A percentile compares a stretch with the other conserved stretches of the same genome.
These are phyloP conservation scores for Phyllopteryx taeniolatus DNA, from an alignment of 2,113 vertebrate species.

Conservation along the genomic window DNA sequence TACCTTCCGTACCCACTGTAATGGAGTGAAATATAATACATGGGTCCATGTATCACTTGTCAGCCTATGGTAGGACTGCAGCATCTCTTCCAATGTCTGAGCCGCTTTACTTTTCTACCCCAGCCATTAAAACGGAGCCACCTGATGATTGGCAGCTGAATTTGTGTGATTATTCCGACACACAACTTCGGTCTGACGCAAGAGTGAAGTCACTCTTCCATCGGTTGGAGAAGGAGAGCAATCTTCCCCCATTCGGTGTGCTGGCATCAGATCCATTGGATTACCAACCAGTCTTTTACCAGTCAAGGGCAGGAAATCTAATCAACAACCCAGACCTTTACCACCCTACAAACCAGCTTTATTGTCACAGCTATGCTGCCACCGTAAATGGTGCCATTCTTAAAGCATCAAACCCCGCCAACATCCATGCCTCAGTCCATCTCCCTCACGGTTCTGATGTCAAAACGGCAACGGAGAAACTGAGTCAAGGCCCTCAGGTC, in stretches of 20 bases:
- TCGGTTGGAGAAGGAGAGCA: slow-evolving; percentile 77
- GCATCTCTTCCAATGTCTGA: not conserved
- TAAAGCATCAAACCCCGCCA: slow-evolving; percentile 22
- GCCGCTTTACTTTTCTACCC: slow-evolving; percentile 64
- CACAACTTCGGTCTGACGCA: slow-evolving; percentile 72
- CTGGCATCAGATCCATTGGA: slow-evolving; percentile 71
- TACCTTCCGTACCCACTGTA: not conserved
- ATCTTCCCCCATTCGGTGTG: slow-evolving; percentile 77
- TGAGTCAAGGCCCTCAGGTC: slow-evolving; percentile 53
- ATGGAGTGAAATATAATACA: not conserved
- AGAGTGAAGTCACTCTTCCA: slow-evolving; percentile 81
- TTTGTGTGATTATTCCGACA: slow-evolving; percentile 74
- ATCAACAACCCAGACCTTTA: slow-evolving; percentile 79
- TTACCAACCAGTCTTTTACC: slow-evolving; percentile 45
- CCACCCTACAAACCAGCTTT: slow-evolving; percentile 58
- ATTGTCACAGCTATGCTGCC: slow-evolving; percentile 44
- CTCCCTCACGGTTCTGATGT: slow-evolving; percentile 4
- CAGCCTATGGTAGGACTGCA: not conserved
- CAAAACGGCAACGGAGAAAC: slow-evolving; percentile 44
- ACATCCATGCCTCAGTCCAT: slow-evolving; percentile 39
- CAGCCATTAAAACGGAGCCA: slow-evolving; percentile 92
- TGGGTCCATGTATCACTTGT: not conserved
- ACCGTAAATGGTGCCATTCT: slow-evolving; percentile 7
- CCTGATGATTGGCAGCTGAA: slow-evolving; percentile 83
- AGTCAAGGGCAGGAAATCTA: slow-evolving; percentile 32